phyloP scores from a whole-genome alignment of 2,888 invertebrate genomes.

The Caenorhabditis sp. region DNA sequence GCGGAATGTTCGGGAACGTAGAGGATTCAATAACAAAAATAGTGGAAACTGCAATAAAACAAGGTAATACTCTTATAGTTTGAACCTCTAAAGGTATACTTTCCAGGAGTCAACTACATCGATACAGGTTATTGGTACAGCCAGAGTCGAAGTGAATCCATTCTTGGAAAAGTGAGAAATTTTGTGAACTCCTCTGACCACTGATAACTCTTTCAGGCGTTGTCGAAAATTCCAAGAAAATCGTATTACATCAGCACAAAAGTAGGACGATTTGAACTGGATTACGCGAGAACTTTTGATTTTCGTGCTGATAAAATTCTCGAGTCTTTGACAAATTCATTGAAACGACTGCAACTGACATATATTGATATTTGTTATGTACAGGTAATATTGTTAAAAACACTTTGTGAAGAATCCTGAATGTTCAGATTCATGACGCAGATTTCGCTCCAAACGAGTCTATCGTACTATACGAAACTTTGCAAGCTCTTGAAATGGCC shows the following conservation, averaged over 20 bases:
- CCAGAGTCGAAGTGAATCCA: constrained; percentile 90
- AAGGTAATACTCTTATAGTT: constrained; percentile 86
- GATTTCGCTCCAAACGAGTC: constrained; percentile 91
- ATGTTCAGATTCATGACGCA: constrained; percentile 91
- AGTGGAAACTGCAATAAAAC: constrained; percentile 88
- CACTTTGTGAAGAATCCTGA: too few relatives aligned
- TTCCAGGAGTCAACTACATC: constrained; percentile 89
- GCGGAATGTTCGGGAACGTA: constrained; percentile 79
- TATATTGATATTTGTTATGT: constrained; percentile 90
- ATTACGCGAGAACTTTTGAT: constrained; percentile 90
- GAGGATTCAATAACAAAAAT: constrained; percentile 87
- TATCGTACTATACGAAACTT: constrained; percentile 90
- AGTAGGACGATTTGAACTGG: constrained; percentile 89
- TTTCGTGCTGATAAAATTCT: constrained; percentile 89
- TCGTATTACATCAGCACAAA: constrained; percentile 94
- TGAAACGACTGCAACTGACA: constrained; percentile 88
- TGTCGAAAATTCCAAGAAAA: constrained; percentile 89
- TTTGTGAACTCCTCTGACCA: not conserved
- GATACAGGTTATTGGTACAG: constrained; percentile 97
- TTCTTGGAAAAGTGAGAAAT: constrained; percentile 88
- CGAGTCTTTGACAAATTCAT: constrained; percentile 89
- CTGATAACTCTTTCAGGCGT: constrained; percentile 85
- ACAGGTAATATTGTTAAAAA: constrained; percentile 86
- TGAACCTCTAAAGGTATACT: not conserved
- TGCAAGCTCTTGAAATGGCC: constrained; percentile 89